phyloP scores from a whole-genome alignment of 2,888 invertebrate genomes.

The Tribolium freemani region DNA sequence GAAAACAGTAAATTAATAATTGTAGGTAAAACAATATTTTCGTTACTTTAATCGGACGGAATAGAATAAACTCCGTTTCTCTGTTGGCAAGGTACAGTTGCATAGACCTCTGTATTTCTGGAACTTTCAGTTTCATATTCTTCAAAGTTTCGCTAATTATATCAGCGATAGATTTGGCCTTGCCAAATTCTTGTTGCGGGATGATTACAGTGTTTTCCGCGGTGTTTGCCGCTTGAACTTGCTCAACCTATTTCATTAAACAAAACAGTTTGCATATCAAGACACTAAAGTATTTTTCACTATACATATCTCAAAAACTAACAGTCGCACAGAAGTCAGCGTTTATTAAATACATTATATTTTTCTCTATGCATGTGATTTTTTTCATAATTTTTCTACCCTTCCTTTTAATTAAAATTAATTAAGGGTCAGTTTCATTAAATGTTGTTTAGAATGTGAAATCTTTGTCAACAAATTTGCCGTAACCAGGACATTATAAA shows the following conservation, averaged over 20 bases:
- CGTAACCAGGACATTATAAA: no score
- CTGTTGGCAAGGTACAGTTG: constrained; percentile 95
- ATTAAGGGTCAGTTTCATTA: no score
- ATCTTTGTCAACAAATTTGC: no score
- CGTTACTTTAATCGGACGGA: constrained; percentile 91
- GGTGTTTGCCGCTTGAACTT: constrained; percentile 43
- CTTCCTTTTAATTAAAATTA: no score
- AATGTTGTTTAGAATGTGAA: no score
- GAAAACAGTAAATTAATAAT: not conserved
- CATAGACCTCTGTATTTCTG: constrained; percentile 89
- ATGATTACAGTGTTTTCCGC: constrained; percentile 43
- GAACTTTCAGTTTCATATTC: constrained; percentile 83
- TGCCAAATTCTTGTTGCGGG: constrained; percentile 72
- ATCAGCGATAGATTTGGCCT: constrained; percentile 78
- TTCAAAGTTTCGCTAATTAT: constrained; percentile 84
- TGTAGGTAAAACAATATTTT: no score
- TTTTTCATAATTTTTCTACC: no score
- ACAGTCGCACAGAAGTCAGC: no score
- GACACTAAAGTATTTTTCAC: no score
- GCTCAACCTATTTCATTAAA: constrained; percentile 43
- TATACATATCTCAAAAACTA: no score
- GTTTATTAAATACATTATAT: no score
- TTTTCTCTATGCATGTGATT: no score
- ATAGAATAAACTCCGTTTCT: constrained; percentile 97
- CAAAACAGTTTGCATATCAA: not conserved